Evolutionary conservation across 1,140 invertebrate species (phyloP).

Genomic region (Ooceraea biroi): DNA sequence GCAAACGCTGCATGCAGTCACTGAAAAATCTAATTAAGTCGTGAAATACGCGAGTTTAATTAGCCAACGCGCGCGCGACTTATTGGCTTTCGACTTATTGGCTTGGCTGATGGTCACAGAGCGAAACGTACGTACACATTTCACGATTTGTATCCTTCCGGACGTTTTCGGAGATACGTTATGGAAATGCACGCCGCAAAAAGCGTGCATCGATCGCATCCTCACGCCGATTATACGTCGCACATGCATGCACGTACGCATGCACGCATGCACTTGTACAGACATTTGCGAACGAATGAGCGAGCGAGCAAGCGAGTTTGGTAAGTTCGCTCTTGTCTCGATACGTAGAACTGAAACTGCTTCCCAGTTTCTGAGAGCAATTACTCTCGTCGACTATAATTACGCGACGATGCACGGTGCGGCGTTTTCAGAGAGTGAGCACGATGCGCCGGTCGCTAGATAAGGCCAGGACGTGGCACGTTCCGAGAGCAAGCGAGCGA

Average conservation of each 20-base stretch:
- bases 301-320: conserved; percentile 53
- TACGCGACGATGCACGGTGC: conserved; percentile 65
- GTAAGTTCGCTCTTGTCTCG: conserved; percentile 53
- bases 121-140: neutral
- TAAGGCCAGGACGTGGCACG: conserved; percentile 58
- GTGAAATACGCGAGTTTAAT: conserved; percentile 21
- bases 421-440: conserved; percentile 51
- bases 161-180: conserved; percentile 51
- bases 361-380: conserved; percentile 74
- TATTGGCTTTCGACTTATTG: conserved; percentile 47
- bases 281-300: neutral
- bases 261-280: neutral
- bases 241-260: neutral
- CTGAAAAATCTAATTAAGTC: conserved; percentile 8
- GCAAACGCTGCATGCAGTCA: neutral
- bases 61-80: conserved; percentile 1
- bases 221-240: conserved; percentile 2
- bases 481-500: neutral
- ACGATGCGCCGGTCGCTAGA: conserved; percentile 52
- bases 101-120: neutral
- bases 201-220: conserved; percentile 34
- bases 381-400: conserved; percentile 70
- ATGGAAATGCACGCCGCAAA: conserved; percentile 42
- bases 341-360: conserved; percentile 68
- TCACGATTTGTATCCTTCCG: neutral